phyloP scores from a whole-genome alignment of 2,797 vertebrate genomes.

The Coregonus suidteri region DNA sequence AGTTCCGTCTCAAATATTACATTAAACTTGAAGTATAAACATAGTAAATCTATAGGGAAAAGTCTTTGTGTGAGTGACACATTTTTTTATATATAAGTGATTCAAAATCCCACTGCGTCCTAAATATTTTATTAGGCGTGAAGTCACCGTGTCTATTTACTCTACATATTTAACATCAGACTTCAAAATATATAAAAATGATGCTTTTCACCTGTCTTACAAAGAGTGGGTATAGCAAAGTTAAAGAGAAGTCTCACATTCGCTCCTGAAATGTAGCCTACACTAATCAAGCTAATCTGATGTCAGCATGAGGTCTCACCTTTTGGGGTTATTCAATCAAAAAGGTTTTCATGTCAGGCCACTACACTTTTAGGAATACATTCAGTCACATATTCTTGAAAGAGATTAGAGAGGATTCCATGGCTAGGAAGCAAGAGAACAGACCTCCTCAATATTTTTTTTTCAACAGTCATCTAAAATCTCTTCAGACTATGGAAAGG shows the following conservation, averaged over 20 bases:
- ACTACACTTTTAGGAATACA: not conserved
- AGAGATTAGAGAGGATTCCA: not conserved
- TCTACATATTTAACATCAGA: conserved; percentile 15
- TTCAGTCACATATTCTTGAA: not conserved
- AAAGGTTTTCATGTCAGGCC: not conserved
- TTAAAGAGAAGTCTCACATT: not conserved
- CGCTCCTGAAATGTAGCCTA: not conserved
- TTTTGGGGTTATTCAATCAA: not conserved
- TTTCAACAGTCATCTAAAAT: not conserved
- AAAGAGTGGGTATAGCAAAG: not conserved
- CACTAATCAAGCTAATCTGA: not conserved
- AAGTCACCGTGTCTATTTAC: conserved; percentile 6
- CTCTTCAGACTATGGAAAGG: not conserved
- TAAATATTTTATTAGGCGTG: conserved; percentile 19
- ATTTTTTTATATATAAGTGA: conserved; percentile 10
- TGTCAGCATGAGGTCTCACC: not conserved
- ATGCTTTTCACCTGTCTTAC: not conserved
- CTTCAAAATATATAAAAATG: conserved; percentile 17
- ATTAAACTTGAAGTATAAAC: not conserved
- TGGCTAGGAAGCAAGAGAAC: not conserved
- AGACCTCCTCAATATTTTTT: not conserved
- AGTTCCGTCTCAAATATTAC: not conserved
- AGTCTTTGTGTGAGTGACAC: conserved; percentile 19
- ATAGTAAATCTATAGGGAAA: conserved; percentile 11
- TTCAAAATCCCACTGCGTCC: conserved; percentile 8